A percentile compares a stretch with the other conserved stretches of the same genome.
These are phyloP conservation scores for Varecia variegata DNA, from an alignment of 2,797 vertebrate species.

Conservation along the genomic window DNA sequence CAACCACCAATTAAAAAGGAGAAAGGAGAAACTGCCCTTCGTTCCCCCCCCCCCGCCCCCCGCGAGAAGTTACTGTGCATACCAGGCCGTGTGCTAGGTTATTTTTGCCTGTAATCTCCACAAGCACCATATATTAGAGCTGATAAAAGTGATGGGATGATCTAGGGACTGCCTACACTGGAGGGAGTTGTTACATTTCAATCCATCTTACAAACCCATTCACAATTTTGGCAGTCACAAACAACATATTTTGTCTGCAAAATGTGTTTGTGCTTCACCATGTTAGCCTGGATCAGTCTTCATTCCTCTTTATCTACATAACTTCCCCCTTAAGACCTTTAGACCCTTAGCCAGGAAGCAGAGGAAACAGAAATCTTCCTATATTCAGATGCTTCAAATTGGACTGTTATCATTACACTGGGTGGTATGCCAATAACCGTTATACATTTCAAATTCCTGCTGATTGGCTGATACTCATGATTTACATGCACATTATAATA, in stretches of 20 bases:
- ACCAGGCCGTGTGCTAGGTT: background rate
- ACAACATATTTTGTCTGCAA: slow-evolving; percentile 11
- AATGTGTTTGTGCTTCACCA: background rate
- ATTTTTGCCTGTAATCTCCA: background rate
- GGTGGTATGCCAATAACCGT: background rate
- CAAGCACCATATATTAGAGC: background rate
- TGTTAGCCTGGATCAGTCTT: background rate
- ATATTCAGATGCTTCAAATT: slow-evolving; percentile 15
- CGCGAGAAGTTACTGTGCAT: background rate
- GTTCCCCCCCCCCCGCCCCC: too few species aligned
- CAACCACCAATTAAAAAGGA: background rate
- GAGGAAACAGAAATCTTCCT: background rate
- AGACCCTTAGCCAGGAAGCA: slow-evolving; percentile 9
- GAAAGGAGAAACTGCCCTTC: background rate
- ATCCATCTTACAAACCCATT: background rate
- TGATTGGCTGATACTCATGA: background rate
- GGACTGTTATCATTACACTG: background rate
- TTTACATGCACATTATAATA: slow-evolving; percentile 44
- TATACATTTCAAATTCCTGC: slow-evolving; percentile 26
- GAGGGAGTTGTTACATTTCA: background rate
- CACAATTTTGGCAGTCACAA: background rate
- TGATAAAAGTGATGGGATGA: background rate
- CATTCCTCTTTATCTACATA: background rate
- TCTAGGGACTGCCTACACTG: background rate
- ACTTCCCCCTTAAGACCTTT: background rate